Percentiles rank a stretch among this genome's conserved stretches.
These are phyloP conservation scores for Trimorus sp. DNA, from an alignment of 2,888 invertebrate species.

Conservation along the genomic window DNA sequence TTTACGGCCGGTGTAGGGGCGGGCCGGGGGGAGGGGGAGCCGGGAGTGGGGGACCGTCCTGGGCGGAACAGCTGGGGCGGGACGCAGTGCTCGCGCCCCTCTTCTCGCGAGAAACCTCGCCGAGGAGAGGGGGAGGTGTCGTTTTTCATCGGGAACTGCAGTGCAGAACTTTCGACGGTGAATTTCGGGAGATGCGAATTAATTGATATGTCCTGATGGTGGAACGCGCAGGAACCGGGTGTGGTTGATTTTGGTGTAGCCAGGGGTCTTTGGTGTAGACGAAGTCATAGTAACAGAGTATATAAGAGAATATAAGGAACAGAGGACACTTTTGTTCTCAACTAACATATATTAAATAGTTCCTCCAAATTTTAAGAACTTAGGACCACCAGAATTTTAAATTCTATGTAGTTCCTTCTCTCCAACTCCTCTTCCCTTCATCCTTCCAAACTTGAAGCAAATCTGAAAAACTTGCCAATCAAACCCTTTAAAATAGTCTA, in stretches of 20 bases:
- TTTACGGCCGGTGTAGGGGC: slow-evolving; percentile 61
- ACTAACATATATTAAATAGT: no score
- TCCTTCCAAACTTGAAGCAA: no score
- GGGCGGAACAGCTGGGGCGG: slow-evolving; percentile 46
- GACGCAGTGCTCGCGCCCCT: neutral
- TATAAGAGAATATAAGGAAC: no score
- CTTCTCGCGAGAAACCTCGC: no score
- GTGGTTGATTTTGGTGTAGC: slow-evolving; percentile 33
- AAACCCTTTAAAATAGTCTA: neutral
- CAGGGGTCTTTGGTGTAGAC: neutral
- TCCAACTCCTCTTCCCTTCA: no score
- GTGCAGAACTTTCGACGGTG: slow-evolving; percentile 58
- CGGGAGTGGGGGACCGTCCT: neutral
- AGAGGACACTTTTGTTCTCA: no score
- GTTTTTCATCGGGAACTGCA: slow-evolving; percentile 60
- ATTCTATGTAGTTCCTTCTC: no score
- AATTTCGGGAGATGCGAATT: slow-evolving; percentile 61
- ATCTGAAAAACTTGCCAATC: neutral
- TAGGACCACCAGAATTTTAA: no score
- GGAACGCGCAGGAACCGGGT: slow-evolving; percentile 55
- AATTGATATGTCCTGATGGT: slow-evolving; percentile 69
- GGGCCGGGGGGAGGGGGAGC: slow-evolving; percentile 27
- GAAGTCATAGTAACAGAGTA: no score
- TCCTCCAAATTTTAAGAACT: no score
- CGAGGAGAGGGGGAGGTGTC: slow-evolving; percentile 64